These are phyloP conservation scores for Tapirus indicus DNA, from an alignment of 2,797 vertebrate species.

Conservation along the genomic window DNA sequence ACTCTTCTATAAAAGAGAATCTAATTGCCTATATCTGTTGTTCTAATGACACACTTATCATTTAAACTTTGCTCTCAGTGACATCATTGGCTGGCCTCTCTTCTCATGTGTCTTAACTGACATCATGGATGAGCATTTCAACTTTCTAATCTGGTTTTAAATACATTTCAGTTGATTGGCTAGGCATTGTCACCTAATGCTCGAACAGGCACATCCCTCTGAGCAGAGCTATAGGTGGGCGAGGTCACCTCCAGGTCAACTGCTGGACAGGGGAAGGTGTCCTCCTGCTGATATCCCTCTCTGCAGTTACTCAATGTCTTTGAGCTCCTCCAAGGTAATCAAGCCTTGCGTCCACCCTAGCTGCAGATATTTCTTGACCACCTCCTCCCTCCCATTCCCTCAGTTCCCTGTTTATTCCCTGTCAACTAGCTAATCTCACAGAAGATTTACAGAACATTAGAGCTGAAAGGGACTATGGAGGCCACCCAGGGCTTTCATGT, in stretches of 20 bases:
- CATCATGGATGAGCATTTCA: background rate
- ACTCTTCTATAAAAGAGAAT: background rate
- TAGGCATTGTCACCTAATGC: background rate
- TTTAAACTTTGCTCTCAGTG: background rate
- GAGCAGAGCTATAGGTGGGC: background rate
- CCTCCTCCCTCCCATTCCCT: background rate
- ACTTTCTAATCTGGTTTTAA: conserved; percentile 8
- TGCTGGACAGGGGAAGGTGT: background rate
- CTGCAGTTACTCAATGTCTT: background rate
- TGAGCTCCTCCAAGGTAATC: background rate
- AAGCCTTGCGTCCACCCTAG: background rate
- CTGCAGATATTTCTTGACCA: background rate
- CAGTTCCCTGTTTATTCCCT: background rate
- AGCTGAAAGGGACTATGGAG: background rate
- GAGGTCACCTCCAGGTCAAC: background rate
- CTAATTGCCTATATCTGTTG: background rate
- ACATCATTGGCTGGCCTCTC: background rate
- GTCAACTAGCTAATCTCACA: background rate
- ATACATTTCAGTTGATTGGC: background rate
- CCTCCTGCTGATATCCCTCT: background rate
- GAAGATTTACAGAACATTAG: background rate
- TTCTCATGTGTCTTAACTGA: background rate
- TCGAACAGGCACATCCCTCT: background rate
- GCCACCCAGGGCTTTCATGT: background rate
- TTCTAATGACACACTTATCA: background rate